Evolutionary conservation across 2,888 invertebrate species (phyloP).

Genomic region (Campopleginae sp.): DNA sequence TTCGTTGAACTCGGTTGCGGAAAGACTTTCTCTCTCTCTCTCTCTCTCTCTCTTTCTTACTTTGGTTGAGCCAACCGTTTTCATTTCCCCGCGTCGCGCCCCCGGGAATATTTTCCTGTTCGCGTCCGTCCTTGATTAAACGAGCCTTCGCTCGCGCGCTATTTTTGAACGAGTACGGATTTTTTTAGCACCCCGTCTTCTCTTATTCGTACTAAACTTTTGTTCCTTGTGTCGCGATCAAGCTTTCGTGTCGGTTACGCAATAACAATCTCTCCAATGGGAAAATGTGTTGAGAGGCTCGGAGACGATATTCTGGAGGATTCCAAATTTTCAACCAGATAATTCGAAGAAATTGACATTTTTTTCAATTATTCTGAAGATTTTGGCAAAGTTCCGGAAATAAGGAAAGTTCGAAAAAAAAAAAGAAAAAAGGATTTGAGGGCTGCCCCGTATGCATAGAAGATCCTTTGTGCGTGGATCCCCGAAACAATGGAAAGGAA

Average conservation of each 20-base stretch:
- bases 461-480: neutral
- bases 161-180: conserved; percentile 67
- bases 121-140: conserved; percentile 77
- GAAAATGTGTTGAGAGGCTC: conserved; percentile 14
- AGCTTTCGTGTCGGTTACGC: neutral
- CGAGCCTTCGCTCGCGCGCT: conserved; percentile 67
- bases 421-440: neutral
- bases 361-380: neutral
- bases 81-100: conserved; percentile 48
- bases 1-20: conserved; percentile 76
- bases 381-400: neutral
- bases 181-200: conserved; percentile 36
- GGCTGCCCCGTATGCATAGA: neutral
- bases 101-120: conserved; percentile 70
- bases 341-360: neutral
- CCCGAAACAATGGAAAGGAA: conserved; percentile 26
- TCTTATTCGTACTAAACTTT: neutral
- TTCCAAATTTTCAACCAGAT: neutral
- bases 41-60: conserved; percentile 30
- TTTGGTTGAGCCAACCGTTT: conserved; percentile 19
- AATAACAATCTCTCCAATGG: neutral
- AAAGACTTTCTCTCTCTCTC: conserved; percentile 58
- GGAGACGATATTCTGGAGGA: neutral
- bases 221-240: neutral
- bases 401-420: neutral